Evolutionary conservation across 2,888 invertebrate genomes (phyloP).

Genomic region (Operophtera brumata): DNA sequence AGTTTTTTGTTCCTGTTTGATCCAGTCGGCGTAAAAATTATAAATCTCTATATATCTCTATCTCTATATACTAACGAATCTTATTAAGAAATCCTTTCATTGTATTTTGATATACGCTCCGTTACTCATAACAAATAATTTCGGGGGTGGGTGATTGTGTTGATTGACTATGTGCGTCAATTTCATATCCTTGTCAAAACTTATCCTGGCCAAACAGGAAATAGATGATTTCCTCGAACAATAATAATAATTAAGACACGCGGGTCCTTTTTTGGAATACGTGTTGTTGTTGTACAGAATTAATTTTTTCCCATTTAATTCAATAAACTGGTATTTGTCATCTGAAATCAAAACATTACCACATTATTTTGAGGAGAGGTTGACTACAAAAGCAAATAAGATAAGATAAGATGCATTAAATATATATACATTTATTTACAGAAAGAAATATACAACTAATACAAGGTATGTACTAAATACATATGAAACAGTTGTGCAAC

Average conservation of each 20-base stretch:
- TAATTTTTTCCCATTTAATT: neutral
- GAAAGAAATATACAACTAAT: too few species aligned
- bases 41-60: too few species aligned
- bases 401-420: too few species aligned
- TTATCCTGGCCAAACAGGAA: constrained; percentile 18
- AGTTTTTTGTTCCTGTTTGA: too few species aligned
- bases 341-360: constrained; percentile 4
- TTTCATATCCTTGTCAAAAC: constrained; percentile 21
- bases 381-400: too few species aligned
- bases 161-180: constrained; percentile 20
- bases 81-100: too few species aligned
- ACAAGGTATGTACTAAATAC: too few species aligned
- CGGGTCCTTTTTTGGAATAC: constrained; percentile 15
- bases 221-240: constrained; percentile 12
- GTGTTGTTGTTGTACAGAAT: constrained; percentile 14
- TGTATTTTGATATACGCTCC: constrained; percentile 19
- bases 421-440: too few species aligned
- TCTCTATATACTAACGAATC: too few species aligned
- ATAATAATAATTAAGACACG: constrained; percentile 2
- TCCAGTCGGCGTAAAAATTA: too few species aligned
- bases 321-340: neutral
- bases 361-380: too few species aligned
- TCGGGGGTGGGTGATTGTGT: constrained; percentile 43
- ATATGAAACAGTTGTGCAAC: too few species aligned
- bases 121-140: constrained; percentile 2